phyloP scores from a whole-genome alignment of 2,888 invertebrate species.

The Mythimna albipuncta region DNA sequence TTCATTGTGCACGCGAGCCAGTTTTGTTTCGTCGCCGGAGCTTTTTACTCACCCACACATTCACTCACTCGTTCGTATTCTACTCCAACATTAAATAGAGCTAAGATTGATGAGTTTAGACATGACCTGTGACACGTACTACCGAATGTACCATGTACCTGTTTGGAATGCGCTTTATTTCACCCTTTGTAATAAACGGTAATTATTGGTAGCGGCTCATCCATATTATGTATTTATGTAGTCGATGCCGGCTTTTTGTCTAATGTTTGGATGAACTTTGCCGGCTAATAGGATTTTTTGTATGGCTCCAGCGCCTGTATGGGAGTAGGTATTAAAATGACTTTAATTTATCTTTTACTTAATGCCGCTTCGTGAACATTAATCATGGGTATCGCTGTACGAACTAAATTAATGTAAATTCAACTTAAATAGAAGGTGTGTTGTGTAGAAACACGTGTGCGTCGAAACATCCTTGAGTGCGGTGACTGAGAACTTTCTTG shows the following conservation, averaged over 20 bases:
- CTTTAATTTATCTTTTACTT: conserved; percentile 81
- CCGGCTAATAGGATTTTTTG: conserved; percentile 87
- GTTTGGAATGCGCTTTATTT: conserved; percentile 86
- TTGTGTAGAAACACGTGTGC: conserved; percentile 6
- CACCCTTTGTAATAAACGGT: conserved; percentile 86
- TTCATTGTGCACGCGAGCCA: conserved; percentile 85
- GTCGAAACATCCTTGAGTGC: not conserved
- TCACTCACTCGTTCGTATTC: conserved; percentile 69
- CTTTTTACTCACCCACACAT: conserved; percentile 72
- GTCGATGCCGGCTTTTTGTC: conserved; percentile 80
- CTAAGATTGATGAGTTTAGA: conserved; percentile 89
- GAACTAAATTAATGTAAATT: conserved; percentile 70
- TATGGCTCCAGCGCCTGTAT: conserved; percentile 70
- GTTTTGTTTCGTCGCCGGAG: conserved; percentile 82
- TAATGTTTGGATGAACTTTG: conserved; percentile 81
- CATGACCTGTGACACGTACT: conserved; percentile 90
- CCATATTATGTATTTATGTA: conserved; percentile 72
- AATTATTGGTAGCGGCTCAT: conserved; percentile 83
- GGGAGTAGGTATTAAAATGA: conserved; percentile 82
- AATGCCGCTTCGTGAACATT: conserved; percentile 73
- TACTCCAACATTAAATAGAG: conserved; percentile 87
- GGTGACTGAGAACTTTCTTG: not conserved
- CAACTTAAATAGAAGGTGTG: conserved; percentile 44
- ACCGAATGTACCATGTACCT: conserved; percentile 82
- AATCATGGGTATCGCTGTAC: conserved; percentile 75